Base-by-base conservation (phyloP, 2,888 invertebrate species). In the Morpho deidamia region DNA sequence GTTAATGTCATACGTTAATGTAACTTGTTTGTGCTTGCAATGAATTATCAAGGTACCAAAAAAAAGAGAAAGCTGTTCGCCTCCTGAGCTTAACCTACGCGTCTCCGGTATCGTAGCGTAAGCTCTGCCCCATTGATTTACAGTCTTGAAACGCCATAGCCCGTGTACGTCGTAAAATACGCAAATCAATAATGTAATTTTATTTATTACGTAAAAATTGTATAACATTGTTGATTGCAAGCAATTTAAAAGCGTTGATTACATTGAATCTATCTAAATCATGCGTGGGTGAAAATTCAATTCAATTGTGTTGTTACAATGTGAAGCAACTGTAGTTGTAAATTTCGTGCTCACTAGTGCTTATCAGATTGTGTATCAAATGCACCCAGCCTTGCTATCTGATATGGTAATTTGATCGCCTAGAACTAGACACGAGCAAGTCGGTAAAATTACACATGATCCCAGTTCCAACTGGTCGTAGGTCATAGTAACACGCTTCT, bases 331-430 rank as follows among this genome's bases (percentile, higher is more conserved):
- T 46, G 40, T 55, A 45, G 56, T 59, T 56, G 71, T 70, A 75
- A 74, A 75, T 74, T 69, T 70, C 78, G 81, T 85, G 86, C 63
- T 78, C 82, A 81, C 71, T 71, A 80, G 82, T 79, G 76, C 83
- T 74, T 83, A 73, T 73, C 83, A 83, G 83, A 81, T 86, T 81
- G 82, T 78, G 83, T 87, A 83, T 82, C 81, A 83, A 79, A 69
- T 72, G 65, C 71, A 69, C 64, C 70, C 74, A 73, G 74, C 88
- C 86, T 86, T 82, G 87, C 77, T 72, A 87, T 66, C 62, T 60
- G 78, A 87, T 83, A 87, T 73, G 69, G 85, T 71, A 73, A 87
- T 79, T 72, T 66, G 73, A 89, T 83, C 74, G 69, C 63, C 59
- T 68, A 68, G 67, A 74, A 72, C 68, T 74, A 70, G 74, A 81